These are phyloP conservation scores for Muscicapa striata DNA, from an alignment of 2,797 vertebrate genomes.

Conservation along the genomic window DNA sequence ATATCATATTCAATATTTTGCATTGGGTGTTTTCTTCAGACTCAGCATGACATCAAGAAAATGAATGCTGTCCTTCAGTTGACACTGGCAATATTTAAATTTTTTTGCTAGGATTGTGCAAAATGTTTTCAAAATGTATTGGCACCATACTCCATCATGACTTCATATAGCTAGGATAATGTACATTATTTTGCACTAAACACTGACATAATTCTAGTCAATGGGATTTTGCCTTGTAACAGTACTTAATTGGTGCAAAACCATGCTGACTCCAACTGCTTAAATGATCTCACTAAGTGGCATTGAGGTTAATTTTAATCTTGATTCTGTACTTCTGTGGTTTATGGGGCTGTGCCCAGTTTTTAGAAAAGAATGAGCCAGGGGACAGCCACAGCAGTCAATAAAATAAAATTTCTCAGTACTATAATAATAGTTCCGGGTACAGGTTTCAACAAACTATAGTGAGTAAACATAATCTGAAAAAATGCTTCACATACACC, in stretches of 20 bases:
- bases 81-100: constrained; percentile 10
- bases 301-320: not conserved
- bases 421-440: not conserved
- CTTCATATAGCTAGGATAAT: constrained; percentile 30
- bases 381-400: not conserved
- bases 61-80: constrained; percentile 18
- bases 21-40: not conserved
- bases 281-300: not conserved
- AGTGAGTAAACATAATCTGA: not conserved
- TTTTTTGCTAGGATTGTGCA: constrained; percentile 1
- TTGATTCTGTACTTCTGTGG: not conserved
- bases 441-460: not conserved
- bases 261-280: not conserved
- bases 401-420: not conserved
- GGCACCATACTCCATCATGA: not conserved
- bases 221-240: constrained; percentile 19
- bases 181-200: constrained; percentile 48
- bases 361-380: not conserved
- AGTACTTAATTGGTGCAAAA: constrained; percentile 19
- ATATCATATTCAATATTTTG: not conserved
- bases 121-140: not conserved
- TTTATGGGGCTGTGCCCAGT: not conserved
- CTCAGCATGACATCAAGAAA: not conserved
- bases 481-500: not conserved
- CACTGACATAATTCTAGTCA: constrained; percentile 9